Base-by-base conservation (phyloP, 2,888 invertebrate species). In the Neria commutata region DNA sequence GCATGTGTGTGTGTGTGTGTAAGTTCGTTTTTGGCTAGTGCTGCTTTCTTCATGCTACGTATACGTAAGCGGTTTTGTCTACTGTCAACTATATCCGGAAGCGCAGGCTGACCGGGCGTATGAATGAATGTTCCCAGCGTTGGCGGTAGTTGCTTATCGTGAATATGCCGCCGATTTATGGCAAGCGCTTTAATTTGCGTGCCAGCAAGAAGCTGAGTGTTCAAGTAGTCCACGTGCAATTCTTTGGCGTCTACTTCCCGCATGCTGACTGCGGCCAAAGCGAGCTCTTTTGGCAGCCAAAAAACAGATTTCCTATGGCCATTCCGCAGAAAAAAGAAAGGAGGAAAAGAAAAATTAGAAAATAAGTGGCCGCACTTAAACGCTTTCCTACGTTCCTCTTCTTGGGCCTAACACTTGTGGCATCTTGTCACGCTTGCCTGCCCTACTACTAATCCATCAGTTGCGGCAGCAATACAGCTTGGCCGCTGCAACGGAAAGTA, bases 161-260 rank as follows among this genome's bases (percentile, higher is more conserved):
- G 40, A 48, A 53, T 53, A 56, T 56, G 53, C 53, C 60, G 60
- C 56, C 56, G 54, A 60, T 56, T 60, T 53, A 48, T 29, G 56
- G n/a, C 3, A 26, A 33, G 29, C 45, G 23, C 52, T 34, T 23
- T 33, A 45, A 50, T 33, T 25, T 24, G 57, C 47, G 52, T 26
- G 24, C 52, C 47, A 48, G 47, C 47, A 53, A 48, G 21, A 37
- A 14, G n/a, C 46, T 53, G 17, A 21, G 50, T 29, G 14, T 19
- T 29, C 16, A 24, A 25, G 37, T 46, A 19, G 8, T 26, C 19
- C 23, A 40, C 17, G 45, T 47, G 48, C 59, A 57, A 61, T 57
- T 54, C 58, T 61, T 56, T 63, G 56, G 59, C 61, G 58, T 56
- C 63, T 40, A 59, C 61, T 59, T 63, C 58, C 61, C 58, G 56